Evolutionary conservation across 2,113 vertebrate species (phyloP), one percentile per base, ranked within the genome.

Genomic region (Dicentrarchus labrax): DNA sequence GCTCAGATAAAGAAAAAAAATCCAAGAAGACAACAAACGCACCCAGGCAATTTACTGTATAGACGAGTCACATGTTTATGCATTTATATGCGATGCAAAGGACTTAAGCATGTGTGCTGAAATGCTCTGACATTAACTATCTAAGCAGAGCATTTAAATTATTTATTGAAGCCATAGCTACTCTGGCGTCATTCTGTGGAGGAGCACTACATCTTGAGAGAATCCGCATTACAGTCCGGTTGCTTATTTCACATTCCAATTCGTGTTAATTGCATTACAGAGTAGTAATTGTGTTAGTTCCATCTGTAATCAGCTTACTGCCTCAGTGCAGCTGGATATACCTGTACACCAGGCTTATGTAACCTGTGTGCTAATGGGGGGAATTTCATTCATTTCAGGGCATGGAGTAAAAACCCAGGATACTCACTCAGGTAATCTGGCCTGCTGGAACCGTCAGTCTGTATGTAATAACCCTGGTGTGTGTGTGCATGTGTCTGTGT

Each of bases 251-350:
- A 72, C 86, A 88, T 91, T 91, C 76, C 92, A 78, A 82, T 90
- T 91, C 69, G 62, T 82, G 84, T 88, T 91, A 93, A 94, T 88
- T 89, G 89, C 61, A 89, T 93, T 92, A 89, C 83, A 75, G 70
- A 24, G 79, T 71, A 77, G 91, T 92, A 93, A 95, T 92, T 93
- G 87, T 91, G 92, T 94, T 94, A 91, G 90, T 86, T 88, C 87
- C 80, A 82, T 86, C 73, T 84, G 80, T 93, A 94, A 95, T 94
- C 88, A 91, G 88, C 90, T 94, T 93, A 93, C 84, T 84, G 91
- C 89, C 82, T 90, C 85, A 22, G 76, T 90, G 85, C 89, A 88
- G 93, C 88, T 91, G 89, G 80, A 78, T 90, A 83, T 89, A 91
- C 86, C 87, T 90, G 91, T 66, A 64, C 69, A 76, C 57, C 36